Base-by-base conservation (phyloP, 2,888 invertebrate genomes). In the Parelbella ahira region DNA sequence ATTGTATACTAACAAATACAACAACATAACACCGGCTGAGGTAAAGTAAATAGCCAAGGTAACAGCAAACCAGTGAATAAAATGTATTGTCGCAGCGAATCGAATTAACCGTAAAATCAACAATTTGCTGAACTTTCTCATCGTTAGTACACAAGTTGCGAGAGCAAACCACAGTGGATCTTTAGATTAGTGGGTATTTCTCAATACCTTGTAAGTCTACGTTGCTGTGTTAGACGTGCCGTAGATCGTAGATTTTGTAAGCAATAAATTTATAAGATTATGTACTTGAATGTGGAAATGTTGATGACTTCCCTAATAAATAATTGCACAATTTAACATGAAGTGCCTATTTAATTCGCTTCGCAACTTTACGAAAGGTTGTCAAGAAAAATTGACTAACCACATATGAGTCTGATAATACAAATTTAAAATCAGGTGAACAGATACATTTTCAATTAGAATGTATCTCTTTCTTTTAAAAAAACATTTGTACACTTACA, bases 101-200 rank as follows among this genome's bases (percentile, higher is more conserved):
- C 36, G 36, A 44, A 38, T 50, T 49, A 50, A 32, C 44, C 45
- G 44, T 49, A 48, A 52, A 50, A 49, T 44, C 48, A 42, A 47
- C 52, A 53, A 44, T 47, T 51, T 46, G 44, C 39, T 42, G 47
- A 45, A 51, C 49, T 51, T 51, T 49, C 51, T 32, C 46, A 48
- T 45, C 51, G 48, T 51, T 51, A 53, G 45, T 47, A 51, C 50
- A 50, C 41, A 42, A 36, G 24, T 43, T 36, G 37, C 38, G 46
- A 37, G 32, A 29, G 41, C 30, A 18, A 45, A 37, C 36, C 37
- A 43, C 38, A 29, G 36, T 13, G 43, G 28, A 29, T 36, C 23
- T 36, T 23, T 24, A 36, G 43, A 43, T 36, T 36, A 29, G 18
- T 28, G 27, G 21, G 33, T 13, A 23, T 43, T 43, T 23, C 43